phyloP scores from a whole-genome alignment of 2,113 vertebrate species.

The Barbus barbus region DNA sequence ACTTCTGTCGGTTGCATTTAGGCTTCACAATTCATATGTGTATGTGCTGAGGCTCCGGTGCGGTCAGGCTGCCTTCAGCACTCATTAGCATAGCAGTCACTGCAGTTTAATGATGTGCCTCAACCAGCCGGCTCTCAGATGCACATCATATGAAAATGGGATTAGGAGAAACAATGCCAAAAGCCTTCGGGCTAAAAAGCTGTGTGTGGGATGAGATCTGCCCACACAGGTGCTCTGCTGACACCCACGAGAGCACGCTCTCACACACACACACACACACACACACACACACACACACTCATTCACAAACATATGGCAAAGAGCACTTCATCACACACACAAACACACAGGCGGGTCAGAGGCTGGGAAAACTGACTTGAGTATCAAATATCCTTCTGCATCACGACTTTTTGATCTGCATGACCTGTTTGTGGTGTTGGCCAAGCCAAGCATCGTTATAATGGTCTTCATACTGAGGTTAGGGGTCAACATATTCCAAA shows the following conservation, averaged over 20 bases:
- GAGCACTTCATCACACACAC: background rate
- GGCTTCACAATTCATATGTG: background rate
- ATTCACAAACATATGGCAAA: slow-evolving; percentile 26
- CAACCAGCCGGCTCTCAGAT: slow-evolving; percentile 44
- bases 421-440: no score
- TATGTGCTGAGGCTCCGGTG: slow-evolving; percentile 23
- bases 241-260: slow-evolving; percentile 8
- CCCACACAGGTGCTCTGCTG: slow-evolving; percentile 28
- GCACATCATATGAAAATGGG: slow-evolving; percentile 50
- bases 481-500: background rate
- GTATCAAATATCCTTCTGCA: background rate
- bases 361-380: background rate
- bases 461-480: no score
- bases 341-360: background rate
- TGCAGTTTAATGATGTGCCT: slow-evolving; percentile 59
- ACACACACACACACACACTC: slow-evolving; percentile 15
- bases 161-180: slow-evolving; percentile 49
- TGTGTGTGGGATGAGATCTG: slow-evolving; percentile 46
- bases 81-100: slow-evolving; percentile 45
- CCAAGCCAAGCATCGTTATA: background rate
- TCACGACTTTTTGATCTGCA: background rate
- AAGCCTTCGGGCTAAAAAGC: slow-evolving; percentile 45
- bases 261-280: background rate
- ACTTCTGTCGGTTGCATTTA: background rate
- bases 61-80: no score